A percentile compares a stretch with the other conserved stretches of the same genome.
Evolutionary conservation across 2,113 vertebrate genomes (phyloP).

Genomic region (Balaenoptera acutorostrata): DNA sequence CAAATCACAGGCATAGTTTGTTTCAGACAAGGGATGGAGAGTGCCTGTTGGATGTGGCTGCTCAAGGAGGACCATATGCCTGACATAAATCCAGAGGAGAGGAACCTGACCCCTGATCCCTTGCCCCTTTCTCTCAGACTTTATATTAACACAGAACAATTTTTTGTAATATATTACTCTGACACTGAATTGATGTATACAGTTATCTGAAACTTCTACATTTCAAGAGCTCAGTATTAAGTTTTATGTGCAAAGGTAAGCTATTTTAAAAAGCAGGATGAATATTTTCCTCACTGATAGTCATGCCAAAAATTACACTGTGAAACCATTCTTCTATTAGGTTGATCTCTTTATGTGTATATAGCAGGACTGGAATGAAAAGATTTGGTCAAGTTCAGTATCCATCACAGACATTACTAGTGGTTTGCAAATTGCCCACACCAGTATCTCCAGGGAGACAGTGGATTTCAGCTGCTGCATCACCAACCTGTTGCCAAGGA

Average conservation of each 20-base stretch:
- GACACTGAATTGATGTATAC: constrained; percentile 58
- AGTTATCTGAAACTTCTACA: constrained; percentile 48
- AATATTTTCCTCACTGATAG: constrained; percentile 66
- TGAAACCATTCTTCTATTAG: constrained; percentile 52
- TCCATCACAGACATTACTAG: constrained; percentile 73
- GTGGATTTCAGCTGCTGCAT: constrained; percentile 82
- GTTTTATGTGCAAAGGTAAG: constrained; percentile 41
- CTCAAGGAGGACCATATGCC: neutral
- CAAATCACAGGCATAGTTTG: constrained; percentile 28
- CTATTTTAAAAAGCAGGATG: constrained; percentile 59
- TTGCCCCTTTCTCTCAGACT: neutral
- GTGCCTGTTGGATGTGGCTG: neutral
- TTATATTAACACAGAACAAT: neutral
- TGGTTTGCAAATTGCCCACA: constrained; percentile 78
- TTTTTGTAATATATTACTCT: neutral
- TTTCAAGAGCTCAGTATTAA: constrained; percentile 59
- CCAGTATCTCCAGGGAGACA: constrained; percentile 82
- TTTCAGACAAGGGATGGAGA: neutral
- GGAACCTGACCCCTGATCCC: neutral
- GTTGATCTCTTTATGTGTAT: constrained; percentile 11
- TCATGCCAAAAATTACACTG: constrained; percentile 32
- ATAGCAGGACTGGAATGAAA: constrained; percentile 28
- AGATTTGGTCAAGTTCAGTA: constrained; percentile 67
- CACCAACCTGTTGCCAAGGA: constrained; percentile 86
- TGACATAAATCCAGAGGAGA: constrained; percentile 20